Percentiles rank a stretch among this genome's conserved stretches.
phyloP scores from a whole-genome alignment of 2,888 invertebrate species.

The Toxonevra muliebris region DNA sequence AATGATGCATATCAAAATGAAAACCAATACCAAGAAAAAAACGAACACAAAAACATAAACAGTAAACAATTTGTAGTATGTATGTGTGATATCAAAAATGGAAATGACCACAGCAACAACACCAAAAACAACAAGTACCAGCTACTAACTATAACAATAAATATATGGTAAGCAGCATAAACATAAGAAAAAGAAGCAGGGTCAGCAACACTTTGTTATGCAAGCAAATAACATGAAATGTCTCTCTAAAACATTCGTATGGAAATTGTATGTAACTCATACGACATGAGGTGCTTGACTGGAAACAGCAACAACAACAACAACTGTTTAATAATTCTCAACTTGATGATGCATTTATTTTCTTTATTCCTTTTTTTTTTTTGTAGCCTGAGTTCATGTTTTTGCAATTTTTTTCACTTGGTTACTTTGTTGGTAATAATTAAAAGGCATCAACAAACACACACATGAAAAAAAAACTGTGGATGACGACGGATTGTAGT shows the following conservation, averaged over 20 bases:
- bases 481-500: too few species aligned
- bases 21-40: not conserved
- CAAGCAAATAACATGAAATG: not conserved
- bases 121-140: constrained; percentile 9
- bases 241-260: not conserved
- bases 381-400: not conserved
- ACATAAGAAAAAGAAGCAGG: not conserved
- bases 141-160: not conserved
- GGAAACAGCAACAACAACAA: too few species aligned
- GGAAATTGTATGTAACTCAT: not conserved
- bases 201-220: not conserved
- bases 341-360: constrained; percentile 2
- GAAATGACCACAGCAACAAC: constrained; percentile 24
- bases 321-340: not conserved
- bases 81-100: constrained; percentile 20
- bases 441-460: constrained; percentile 1
- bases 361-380: not conserved
- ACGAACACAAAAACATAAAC: constrained; percentile 12
- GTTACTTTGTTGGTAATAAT: not conserved
- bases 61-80: constrained; percentile 6
- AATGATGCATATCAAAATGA: constrained; percentile 3
- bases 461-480: not conserved
- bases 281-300: not conserved
- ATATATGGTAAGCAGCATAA: not conserved
- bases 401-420: too few species aligned